A percentile compares a stretch with the other conserved stretches of the same genome.
These are phyloP conservation scores for Laticauda laticaudata DNA, from an alignment of 2,113 vertebrate genomes.

Conservation along the genomic window DNA sequence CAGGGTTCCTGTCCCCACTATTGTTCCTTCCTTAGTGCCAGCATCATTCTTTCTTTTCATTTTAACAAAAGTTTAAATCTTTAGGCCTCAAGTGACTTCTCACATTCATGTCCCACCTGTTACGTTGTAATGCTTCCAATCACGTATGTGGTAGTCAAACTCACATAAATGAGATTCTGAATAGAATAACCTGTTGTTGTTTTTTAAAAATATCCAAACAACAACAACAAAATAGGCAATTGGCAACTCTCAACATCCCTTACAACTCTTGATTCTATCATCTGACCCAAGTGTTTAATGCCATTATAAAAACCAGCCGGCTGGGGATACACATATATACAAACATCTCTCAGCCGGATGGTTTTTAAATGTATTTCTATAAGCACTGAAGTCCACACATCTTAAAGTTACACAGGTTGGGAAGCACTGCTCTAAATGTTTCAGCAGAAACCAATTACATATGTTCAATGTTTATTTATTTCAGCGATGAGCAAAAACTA, in stretches of 20 bases:
- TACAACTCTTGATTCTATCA: neutral
- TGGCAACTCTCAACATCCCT: neutral
- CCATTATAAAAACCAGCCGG: neutral
- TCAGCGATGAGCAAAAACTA: neutral
- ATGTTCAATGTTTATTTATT: neutral
- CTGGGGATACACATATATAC: neutral
- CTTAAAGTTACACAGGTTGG: neutral
- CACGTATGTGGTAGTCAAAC: neutral
- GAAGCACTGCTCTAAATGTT: neutral
- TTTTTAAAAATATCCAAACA: neutral
- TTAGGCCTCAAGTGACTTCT: neutral
- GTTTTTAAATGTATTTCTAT: neutral
- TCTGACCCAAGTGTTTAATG: neutral
- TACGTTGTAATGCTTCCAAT: neutral
- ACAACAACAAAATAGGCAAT: neutral
- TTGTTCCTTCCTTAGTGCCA: neutral
- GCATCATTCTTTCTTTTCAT: neutral
- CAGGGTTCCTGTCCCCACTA: neutral
- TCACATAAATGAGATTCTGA: neutral
- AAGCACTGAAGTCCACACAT: neutral
- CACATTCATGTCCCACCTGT: neutral
- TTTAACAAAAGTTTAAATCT: neutral
- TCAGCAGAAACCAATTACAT: neutral
- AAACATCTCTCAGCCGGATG: neutral
- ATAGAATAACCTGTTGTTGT: neutral